Conservation (phyloP, 2,888 invertebrate species). For the Rhopalosiphum nymphaeae region DNA sequence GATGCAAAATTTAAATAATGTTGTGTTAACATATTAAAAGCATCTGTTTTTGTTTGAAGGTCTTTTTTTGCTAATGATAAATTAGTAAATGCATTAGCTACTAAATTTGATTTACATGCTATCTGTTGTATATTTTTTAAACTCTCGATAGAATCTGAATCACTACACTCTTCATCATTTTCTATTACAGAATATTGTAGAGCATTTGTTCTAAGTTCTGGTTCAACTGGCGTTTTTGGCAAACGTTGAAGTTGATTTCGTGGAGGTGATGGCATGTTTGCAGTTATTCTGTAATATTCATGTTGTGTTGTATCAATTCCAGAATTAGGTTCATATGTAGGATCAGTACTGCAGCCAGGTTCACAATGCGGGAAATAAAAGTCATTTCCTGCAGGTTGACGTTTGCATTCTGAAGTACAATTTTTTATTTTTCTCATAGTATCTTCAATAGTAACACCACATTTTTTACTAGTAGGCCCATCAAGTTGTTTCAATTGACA, state of each 20-base stretch:
- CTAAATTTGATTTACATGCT: neutral
- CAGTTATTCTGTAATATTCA: neutral
- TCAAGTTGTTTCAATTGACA: neutral
- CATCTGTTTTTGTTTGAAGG: neutral
- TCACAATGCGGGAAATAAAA: neutral
- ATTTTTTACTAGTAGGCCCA: neutral
- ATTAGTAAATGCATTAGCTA: neutral
- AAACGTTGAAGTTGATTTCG: neutral
- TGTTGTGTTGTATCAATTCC: neutral
- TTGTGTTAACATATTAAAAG: neutral
- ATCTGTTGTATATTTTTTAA: neutral
- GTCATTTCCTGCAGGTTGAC: conserved; percentile 18
- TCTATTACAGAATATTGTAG: neutral
- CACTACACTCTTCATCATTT: neutral
- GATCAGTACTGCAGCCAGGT: neutral
- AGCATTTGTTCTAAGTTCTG: conserved; percentile 5
- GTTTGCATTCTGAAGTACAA: neutral
- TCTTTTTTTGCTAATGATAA: neutral
- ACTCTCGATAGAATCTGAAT: neutral
- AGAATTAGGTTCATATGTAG: neutral
- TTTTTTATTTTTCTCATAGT: neutral
- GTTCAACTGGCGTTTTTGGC: conserved; percentile 20
- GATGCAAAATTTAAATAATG: neutral
- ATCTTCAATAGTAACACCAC: too few species aligned
- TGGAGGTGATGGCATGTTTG: neutral